A percentile compares a stretch with the other conserved stretches of the same genome.
Evolutionary conservation across 2,113 vertebrate species (phyloP).

Genomic region (Neomonachus schauinslandi): DNA sequence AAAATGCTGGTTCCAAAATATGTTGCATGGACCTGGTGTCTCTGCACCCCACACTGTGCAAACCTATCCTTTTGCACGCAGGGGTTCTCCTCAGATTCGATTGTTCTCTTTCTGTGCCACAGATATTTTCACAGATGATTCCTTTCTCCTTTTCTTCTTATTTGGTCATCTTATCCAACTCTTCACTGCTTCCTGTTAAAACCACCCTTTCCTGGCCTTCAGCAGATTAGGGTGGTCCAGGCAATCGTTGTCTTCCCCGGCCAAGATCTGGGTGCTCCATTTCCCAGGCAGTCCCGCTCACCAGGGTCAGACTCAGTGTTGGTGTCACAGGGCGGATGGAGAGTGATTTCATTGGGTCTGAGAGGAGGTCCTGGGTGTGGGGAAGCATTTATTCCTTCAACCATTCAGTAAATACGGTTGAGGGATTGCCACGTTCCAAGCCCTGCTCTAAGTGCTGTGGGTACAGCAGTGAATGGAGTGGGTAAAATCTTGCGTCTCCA

Average conservation of each 20-base stretch:
- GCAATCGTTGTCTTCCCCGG: neutral
- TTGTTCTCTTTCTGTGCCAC: neutral
- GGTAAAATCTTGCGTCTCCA: neutral
- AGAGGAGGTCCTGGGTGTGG: neutral
- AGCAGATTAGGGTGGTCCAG: too few species aligned
- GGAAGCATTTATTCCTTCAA: neutral
- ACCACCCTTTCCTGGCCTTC: neutral
- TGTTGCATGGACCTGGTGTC: neutral
- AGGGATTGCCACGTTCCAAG: neutral
- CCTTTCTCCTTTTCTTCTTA: neutral
- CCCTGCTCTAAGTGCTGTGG: neutral
- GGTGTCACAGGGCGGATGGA: rapidly evolving
- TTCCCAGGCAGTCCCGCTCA: neutral
- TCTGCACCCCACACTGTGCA: neutral
- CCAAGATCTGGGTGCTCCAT: rapidly evolving
- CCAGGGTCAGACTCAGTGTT: neutral
- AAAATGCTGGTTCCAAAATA: neutral
- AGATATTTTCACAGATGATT: neutral
- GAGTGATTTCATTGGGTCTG: neutral
- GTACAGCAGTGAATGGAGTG: neutral
- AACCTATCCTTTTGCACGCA: rapidly evolving
- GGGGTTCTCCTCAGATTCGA: neutral
- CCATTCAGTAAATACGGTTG: rapidly evolving
- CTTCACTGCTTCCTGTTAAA: neutral
- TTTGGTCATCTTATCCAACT: neutral